Evolutionary conservation across 2,797 vertebrate species (phyloP), one percentile per base, ranked within the genome.

Genomic region (Eupleurogrammus muticus): DNA sequence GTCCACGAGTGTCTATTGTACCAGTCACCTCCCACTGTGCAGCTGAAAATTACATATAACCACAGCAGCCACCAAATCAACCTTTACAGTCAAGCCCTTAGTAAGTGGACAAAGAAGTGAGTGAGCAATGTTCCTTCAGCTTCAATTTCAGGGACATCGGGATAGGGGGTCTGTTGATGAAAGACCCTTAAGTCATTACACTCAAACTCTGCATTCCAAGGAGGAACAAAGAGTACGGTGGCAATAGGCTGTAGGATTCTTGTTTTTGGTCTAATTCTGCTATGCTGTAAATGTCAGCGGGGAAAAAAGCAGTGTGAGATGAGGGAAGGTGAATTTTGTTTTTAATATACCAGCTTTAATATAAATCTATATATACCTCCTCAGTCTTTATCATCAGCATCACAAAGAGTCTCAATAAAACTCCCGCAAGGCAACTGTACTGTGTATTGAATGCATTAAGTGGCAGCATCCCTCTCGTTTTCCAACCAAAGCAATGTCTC

Each of bases 21-120:
- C 71, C 71, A 76, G 65, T 75, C 66, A 50, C 69, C 74, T 62
- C 87, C 84, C 47, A 77, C 84, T 76, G 83, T 2, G 84, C 9
- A 6, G 56, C 63, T 65, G 75, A 76, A 88, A 85, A 90, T 90
- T 48, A 82, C 85, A 79, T 82, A 64, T 56, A 73, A 63, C 65
- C 61, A 65, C 38, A 8, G 64, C 64, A 53, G 82, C 50, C 48
- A 63, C 71, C 52, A 61, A 80, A 69, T 79, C 80, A 70, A 59
- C 78, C 66, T 73, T 61, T 56, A 47, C 73, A 8, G 57, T 32
- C 66, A 81, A 63, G 82, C 47, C 47, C 50, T 56, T 46, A 23
- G 34, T 38, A 51, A 56, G 70, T 50, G 38, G 63, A 72, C 55
- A 69, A 36, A 17, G 9, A 56, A 62, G 49, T 20, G 49, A 73